Conservation (phyloP, 2,797 vertebrate genomes). For the Pangasius djambal region DNA sequence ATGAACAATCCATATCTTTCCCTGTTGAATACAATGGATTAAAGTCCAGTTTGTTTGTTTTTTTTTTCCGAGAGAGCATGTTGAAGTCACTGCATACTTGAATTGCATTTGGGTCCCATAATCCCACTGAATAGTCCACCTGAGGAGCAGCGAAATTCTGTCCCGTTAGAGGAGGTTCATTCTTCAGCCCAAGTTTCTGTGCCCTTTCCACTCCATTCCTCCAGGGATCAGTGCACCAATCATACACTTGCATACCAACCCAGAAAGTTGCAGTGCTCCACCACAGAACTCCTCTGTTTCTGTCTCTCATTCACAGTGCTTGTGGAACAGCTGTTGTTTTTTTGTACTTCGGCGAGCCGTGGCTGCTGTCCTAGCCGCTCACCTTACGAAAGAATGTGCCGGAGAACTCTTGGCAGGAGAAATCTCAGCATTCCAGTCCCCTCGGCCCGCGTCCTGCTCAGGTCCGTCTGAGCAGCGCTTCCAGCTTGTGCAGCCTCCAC, state of each 20-base stretch:
- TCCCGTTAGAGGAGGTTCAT: conserved; percentile 35
- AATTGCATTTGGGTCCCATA: conserved; percentile 19
- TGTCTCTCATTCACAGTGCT: conserved; percentile 71
- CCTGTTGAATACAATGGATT: conserved; percentile 68
- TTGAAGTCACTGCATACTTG: neutral
- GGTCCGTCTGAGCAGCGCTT: conserved; percentile 72
- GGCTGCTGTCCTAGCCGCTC: conserved; percentile 64
- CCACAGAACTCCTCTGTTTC: conserved; percentile 51
- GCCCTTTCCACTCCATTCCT: neutral
- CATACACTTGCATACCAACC: conserved; percentile 8
- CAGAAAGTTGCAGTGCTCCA: conserved; percentile 28
- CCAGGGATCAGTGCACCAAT: conserved; percentile 37
- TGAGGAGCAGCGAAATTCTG: conserved; percentile 33
- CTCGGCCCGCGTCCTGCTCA: conserved; percentile 62
- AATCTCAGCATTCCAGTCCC: conserved; percentile 64
- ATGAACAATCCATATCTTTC: conserved; percentile 65
- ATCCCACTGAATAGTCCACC: conserved; percentile 44
- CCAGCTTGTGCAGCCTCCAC: conserved; percentile 75
- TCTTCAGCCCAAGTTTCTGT: neutral
- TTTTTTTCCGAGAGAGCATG: conserved; percentile 1
- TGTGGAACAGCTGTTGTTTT: conserved; percentile 65
- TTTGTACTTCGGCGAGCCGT: conserved; percentile 57
- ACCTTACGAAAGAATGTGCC: conserved; percentile 69
- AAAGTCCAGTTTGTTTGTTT: conserved; percentile 67
- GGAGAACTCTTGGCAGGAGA: conserved; percentile 70